A percentile compares a stretch with the other conserved stretches of the same genome.
These are phyloP conservation scores for Hyposmocoma kahamanoa DNA, from an alignment of 1,140 invertebrate genomes.

Conservation along the genomic window DNA sequence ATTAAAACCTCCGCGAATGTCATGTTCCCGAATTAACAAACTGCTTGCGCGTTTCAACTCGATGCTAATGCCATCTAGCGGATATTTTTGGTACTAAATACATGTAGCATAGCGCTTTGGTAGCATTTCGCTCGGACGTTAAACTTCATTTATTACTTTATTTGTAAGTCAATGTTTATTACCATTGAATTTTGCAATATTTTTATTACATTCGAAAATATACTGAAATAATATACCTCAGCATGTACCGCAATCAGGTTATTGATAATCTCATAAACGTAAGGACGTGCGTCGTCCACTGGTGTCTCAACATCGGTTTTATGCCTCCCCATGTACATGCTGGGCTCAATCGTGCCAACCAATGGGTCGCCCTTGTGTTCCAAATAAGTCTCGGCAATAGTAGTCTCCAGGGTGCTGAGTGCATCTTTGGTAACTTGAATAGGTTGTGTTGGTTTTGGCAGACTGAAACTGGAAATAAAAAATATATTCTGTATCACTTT, in stretches of 20 bases:
- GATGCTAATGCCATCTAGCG: slow-evolving; percentile 25
- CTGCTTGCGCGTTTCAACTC: slow-evolving; percentile 20
- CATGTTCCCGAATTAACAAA: background rate
- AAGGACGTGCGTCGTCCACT: slow-evolving; percentile 87
- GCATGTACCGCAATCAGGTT: slow-evolving; percentile 94
- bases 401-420: slow-evolving; percentile 79
- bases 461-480: slow-evolving; percentile 73
- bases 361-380: slow-evolving; percentile 95
- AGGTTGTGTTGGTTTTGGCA: slow-evolving; percentile 80
- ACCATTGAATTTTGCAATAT: too few relatives aligned
- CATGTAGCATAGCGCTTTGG: too few relatives aligned
- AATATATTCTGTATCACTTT: too few relatives aligned
- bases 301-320: slow-evolving; percentile 87
- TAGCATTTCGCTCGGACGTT: too few relatives aligned
- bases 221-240: too few relatives aligned
- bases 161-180: too few relatives aligned
- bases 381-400: slow-evolving; percentile 87
- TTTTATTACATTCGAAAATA: too few relatives aligned
- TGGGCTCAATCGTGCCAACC: slow-evolving; percentile 94
- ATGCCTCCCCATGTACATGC: slow-evolving; percentile 93
- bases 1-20: background rate
- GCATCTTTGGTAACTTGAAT: slow-evolving; percentile 75
- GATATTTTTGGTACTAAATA: background rate
- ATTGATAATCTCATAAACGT: slow-evolving; percentile 93
- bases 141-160: too few relatives aligned